Conservation (phyloP, 1,140 invertebrate species). For the Eupeodes corollae region DNA sequence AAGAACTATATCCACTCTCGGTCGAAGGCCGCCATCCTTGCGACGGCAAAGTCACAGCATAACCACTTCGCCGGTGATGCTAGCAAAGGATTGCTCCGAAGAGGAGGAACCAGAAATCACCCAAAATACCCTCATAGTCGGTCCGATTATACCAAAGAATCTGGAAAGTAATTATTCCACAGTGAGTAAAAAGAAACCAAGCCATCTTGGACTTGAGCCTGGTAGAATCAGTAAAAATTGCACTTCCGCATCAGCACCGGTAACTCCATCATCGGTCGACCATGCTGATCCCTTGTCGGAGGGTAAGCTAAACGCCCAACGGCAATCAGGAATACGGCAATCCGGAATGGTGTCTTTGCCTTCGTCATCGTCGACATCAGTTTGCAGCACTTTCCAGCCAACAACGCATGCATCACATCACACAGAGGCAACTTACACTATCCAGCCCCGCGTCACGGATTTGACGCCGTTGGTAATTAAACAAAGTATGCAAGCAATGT, state of each 20-base stretch:
- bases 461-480: too few species aligned
- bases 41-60: constrained; percentile 26
- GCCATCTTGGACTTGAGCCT: not conserved
- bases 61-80: constrained; percentile 37
- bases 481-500: not conserved
- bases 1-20: constrained; percentile 48
- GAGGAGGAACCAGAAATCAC: constrained; percentile 35
- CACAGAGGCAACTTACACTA: not conserved
- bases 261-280: not conserved
- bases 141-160: constrained; percentile 40
- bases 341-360: not conserved
- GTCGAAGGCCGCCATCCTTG: constrained; percentile 32
- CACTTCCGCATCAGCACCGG: not conserved
- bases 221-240: not conserved
- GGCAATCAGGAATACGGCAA: too few species aligned
- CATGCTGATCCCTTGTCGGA: not conserved
- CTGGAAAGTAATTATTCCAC: constrained; percentile 12
- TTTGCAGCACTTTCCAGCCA: not conserved
- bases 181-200: constrained; percentile 1
- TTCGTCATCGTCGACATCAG: not conserved
- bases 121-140: constrained; percentile 41
- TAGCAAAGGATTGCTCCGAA: constrained; percentile 37
- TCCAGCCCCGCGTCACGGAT: not conserved
- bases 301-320: too few species aligned
- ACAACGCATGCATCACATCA: constrained; percentile 1